Conservation (phyloP, 1,140 invertebrate genomes). For the Drosophila setifemur region DNA sequence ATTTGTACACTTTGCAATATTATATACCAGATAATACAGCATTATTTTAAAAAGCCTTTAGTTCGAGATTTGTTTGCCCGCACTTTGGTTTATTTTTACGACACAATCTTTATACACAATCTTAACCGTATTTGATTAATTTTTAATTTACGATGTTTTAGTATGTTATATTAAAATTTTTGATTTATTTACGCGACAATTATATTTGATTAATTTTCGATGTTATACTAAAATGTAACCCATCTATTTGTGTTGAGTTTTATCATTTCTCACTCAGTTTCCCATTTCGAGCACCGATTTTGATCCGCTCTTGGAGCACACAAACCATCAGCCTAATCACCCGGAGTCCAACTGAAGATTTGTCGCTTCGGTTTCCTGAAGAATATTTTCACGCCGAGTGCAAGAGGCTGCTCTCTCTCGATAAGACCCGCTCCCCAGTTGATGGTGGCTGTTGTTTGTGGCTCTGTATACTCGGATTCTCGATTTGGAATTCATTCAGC, state of each 20-base stretch:
- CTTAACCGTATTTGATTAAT: too few relatives aligned
- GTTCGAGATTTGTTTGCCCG: too few relatives aligned
- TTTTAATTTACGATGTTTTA: too few relatives aligned
- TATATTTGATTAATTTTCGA: too few relatives aligned
- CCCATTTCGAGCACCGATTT: not conserved
- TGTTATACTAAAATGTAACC: too few relatives aligned
- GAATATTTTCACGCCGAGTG: not conserved
- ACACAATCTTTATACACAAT: too few relatives aligned
- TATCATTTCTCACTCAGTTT: not conserved
- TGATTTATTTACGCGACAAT: too few relatives aligned
- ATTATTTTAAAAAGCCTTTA: too few relatives aligned
- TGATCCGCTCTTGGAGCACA: constrained; percentile 1
- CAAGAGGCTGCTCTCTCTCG: constrained; percentile 1
- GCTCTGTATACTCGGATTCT: not conserved
- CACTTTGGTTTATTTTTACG: too few relatives aligned
- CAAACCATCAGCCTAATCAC: not conserved
- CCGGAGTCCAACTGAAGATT: constrained; percentile 17
- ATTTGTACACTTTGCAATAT: too few relatives aligned
- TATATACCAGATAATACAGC: too few relatives aligned
- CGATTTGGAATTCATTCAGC: constrained; percentile 10
- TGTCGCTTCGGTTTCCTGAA: not conserved
- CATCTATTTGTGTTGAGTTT: not conserved
- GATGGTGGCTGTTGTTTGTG: not conserved
- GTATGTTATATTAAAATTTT: too few relatives aligned
- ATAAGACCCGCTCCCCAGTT: constrained; percentile 1